Evolutionary conservation across 2,888 invertebrate genomes (phyloP).

Genomic region (Ophion obscuratus): DNA sequence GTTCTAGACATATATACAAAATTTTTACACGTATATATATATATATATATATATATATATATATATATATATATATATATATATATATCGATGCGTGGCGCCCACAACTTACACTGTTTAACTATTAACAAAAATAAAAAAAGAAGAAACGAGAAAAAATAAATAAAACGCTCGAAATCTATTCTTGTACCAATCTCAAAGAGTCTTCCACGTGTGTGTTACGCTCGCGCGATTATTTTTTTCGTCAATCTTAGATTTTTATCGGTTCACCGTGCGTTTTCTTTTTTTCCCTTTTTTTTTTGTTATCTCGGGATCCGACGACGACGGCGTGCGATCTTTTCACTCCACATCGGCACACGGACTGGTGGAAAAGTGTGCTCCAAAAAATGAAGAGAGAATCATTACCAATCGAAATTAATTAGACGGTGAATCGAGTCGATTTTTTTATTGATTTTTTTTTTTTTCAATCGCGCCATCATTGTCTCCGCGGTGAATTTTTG

Average conservation of each 20-base stretch:
- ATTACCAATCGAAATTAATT: neutral
- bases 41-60: slow-evolving; percentile 40
- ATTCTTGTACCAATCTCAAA: slow-evolving; percentile 79
- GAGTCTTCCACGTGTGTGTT: slow-evolving; percentile 72
- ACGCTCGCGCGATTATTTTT: slow-evolving; percentile 60
- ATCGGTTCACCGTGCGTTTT: slow-evolving; percentile 2
- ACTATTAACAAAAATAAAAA: slow-evolving; percentile 59
- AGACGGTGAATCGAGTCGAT: neutral
- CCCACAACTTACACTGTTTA: slow-evolving; percentile 68
- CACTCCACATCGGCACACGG: neutral
- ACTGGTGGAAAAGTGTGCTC: neutral
- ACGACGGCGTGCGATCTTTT: neutral
- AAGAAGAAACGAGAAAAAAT: slow-evolving; percentile 13
- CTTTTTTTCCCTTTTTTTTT: neutral
- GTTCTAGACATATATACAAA: neutral
- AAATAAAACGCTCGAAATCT: slow-evolving; percentile 74
- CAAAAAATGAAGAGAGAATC: neutral
- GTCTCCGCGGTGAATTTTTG: neutral
- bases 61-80: slow-evolving; percentile 35
- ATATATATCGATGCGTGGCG: slow-evolving; percentile 59
- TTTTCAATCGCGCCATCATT: neutral
- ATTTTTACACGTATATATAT: slow-evolving; percentile 21
- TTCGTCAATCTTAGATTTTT: slow-evolving; percentile 15
- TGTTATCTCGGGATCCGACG: neutral
- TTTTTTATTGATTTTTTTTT: neutral